phyloP scores from a whole-genome alignment of 2,888 invertebrate genomes.

The Ophion costatus region DNA sequence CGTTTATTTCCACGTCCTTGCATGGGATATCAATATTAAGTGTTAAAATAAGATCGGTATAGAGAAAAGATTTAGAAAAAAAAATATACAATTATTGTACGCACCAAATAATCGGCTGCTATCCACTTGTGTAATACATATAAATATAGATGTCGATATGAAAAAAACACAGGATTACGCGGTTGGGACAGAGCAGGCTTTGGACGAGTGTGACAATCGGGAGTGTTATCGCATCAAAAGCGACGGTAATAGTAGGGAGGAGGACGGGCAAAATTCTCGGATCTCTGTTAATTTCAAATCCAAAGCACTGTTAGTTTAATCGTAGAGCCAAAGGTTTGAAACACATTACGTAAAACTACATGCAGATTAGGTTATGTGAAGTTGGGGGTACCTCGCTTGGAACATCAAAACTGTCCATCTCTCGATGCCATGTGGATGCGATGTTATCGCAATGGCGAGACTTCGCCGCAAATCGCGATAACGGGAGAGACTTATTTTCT shows the following conservation, averaged over 20 bases:
- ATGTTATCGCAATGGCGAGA: neutral
- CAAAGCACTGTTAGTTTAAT: neutral
- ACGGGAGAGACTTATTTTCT: neutral
- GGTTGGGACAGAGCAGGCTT: no score
- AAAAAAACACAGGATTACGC: no score
- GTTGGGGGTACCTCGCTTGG: constrained; percentile 42
- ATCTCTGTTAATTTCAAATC: constrained; percentile 29
- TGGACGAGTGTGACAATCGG: no score
- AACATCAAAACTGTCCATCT: constrained; percentile 53
- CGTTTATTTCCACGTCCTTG: no score
- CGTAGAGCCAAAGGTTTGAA: neutral
- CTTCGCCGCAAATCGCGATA: neutral
- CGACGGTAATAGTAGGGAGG: no score
- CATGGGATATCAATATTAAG: no score
- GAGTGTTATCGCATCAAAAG: no score
- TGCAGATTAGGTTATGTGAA: constrained; percentile 18
- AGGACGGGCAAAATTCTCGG: constrained; percentile 31
- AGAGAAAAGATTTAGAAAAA: no score
- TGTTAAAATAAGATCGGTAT: no score
- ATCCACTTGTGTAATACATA: neutral
- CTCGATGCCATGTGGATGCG: constrained; percentile 46
- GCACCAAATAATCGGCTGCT: no score
- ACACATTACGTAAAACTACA: constrained; percentile 46
- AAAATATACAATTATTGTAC: no score
- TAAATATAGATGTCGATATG: neutral